Base-by-base conservation (phyloP, 2,888 invertebrate genomes). In the Campoletis raptor region DNA sequence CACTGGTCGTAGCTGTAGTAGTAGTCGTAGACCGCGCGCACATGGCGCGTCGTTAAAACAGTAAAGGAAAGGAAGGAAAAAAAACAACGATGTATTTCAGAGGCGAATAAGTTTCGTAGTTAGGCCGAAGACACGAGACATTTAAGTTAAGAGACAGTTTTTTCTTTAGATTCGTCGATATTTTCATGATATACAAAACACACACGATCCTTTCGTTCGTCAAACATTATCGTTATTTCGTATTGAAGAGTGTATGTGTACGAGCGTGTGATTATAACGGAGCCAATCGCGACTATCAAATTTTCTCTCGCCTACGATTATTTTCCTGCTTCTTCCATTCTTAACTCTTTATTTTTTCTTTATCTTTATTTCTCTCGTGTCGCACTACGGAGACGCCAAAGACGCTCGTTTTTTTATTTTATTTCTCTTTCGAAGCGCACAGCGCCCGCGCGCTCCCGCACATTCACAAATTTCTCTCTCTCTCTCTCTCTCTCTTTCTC, bases 41-140 rank as follows among this genome's bases (percentile, higher is more conserved):
- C 86, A 86, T 86, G 86, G 86, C 86, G 86, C 86, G 86, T 86
- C 86, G 86, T 86, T 83, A 78, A 83, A 64, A 64, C 30, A 61
- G 37, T 30, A 24, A 61, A 40, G 61, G 48, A 74, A 74, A 52
- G 30, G n/a, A 36, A 36, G 48, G 45, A 3, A n/a, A 52, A 45
- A 54, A 73, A 64, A 64, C 45, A 64, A 42, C 18, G 15, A 42
- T 21, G 15, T 48, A 21, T 48, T 70, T 24, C 30, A 30, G 9
- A 10, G 24, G 24, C 30, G 18, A 61, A 61, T 61, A 70, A 45
- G 24, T 70, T 70, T 70, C 18, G 48, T 48, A 70, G 15, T 48
- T 15, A 70, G 42, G 9, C 21, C 70, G 48, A 42, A 36, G 30
- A 48, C 61, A 61, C 30, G 15, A 70, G 45, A 36, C 30, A 70